Evolutionary conservation across 2,113 vertebrate genomes (phyloP).

Genomic region (Microtus montanus): DNA sequence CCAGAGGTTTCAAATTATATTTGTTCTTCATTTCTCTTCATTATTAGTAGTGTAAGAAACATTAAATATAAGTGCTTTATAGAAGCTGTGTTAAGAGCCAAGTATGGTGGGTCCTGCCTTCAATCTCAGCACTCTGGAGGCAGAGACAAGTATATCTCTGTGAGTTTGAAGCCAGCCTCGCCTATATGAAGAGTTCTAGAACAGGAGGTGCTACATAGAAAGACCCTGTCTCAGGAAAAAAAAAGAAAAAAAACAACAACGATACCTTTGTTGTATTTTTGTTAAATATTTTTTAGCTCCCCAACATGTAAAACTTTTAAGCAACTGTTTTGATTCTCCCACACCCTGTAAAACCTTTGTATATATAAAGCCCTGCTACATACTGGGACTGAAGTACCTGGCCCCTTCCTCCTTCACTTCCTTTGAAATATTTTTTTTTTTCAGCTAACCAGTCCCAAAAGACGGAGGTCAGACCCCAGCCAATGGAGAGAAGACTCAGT

Average conservation of each 20-base stretch:
- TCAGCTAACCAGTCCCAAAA: not conserved
- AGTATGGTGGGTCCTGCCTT: not conserved
- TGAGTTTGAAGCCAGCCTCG: not conserved
- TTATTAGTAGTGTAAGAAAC: not conserved
- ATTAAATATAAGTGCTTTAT: not conserved
- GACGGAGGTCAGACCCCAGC: not conserved
- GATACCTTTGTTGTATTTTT: too few species aligned
- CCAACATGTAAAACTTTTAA: not conserved
- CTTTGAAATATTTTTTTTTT: not conserved
- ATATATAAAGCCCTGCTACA: not conserved
- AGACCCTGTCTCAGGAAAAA: not conserved
- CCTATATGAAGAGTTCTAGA: not conserved
- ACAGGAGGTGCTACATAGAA: not conserved
- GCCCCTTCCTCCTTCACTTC: not conserved
- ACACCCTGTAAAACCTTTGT: not conserved
- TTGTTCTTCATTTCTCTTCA: not conserved
- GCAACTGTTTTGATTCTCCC: not conserved
- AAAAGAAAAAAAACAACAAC: not conserved
- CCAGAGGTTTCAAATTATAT: not conserved
- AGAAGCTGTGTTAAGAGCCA: not conserved
- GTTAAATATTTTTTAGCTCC: not conserved
- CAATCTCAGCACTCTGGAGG: not conserved
- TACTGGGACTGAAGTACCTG: not conserved
- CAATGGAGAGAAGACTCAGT: not conserved
- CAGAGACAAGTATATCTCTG: not conserved